Conservation (phyloP, 2,797 vertebrate species). For the Nannoperca australis region DNA sequence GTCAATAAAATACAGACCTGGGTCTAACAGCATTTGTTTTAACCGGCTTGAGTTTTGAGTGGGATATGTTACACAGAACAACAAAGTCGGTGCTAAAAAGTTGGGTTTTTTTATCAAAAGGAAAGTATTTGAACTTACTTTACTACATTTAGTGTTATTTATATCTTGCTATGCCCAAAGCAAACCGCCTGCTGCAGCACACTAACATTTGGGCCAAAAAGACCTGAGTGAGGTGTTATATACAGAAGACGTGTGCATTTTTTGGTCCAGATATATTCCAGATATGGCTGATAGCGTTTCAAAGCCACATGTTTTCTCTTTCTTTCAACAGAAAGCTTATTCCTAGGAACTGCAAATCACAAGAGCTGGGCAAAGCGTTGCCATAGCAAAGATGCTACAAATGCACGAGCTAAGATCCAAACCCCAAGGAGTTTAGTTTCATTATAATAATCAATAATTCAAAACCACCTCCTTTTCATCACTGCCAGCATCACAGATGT, state of each 20-base stretch:
- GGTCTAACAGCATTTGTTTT: constrained; percentile 1
- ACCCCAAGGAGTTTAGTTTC: constrained; percentile 75
- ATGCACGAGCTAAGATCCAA: constrained; percentile 25
- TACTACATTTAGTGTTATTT: background rate
- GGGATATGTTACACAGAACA: background rate
- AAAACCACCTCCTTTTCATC: constrained; percentile 78
- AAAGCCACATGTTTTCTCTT: constrained; percentile 40
- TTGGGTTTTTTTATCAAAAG: background rate
- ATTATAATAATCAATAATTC: constrained; percentile 87
- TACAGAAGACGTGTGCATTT: background rate
- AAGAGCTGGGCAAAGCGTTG: constrained; percentile 7
- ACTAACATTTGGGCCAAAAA: background rate
- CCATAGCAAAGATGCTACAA: constrained; percentile 25
- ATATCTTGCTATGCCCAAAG: background rate
- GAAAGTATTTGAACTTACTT: background rate
- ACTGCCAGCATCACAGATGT: constrained; percentile 81
- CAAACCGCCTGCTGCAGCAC: background rate
- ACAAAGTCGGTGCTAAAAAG: background rate
- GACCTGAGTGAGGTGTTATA: background rate
- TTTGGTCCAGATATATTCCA: constrained; percentile 17
- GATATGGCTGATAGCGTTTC: constrained; percentile 2
- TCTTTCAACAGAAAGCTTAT: constrained; percentile 11
- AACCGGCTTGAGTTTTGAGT: background rate
- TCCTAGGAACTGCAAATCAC: constrained; percentile 9
- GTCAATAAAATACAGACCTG: constrained; percentile 6